Evolutionary conservation across 2,797 vertebrate genomes (phyloP), one percentile per base, ranked within the genome.

Genomic region (Enteromius anoplus): DNA sequence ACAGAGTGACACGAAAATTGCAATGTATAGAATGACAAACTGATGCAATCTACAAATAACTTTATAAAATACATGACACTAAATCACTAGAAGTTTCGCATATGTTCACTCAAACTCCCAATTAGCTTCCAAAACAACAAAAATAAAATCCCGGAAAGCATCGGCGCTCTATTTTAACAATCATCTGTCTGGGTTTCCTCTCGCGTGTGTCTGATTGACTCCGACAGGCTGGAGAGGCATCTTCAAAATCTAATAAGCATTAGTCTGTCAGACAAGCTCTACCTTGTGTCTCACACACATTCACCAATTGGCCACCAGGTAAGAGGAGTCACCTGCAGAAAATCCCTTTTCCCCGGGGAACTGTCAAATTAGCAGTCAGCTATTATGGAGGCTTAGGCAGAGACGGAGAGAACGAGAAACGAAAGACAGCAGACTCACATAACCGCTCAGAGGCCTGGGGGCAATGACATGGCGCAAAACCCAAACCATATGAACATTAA

Each of bases 401-500:
- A 66, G 78, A 82, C 40, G 15, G 34, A 51, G 78, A 34, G 47
- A 58, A 15, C 45, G 40, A 86, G 49, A 12, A 78, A 73, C 75
- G 83, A 76, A 77, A 75, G 55, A 14, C 45, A 77, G 51, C 32
- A 84, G 80, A 85, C 80, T 86, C 80, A 34, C 51, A 76, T 84
- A 86, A 86, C 83, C 51, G 10, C 81, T 79, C 47, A 10, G 81
- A 85, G 62, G 76, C 83, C 77, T 32, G 68, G 71, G 73, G 78
- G 78, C 78, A 83, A 76, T 85, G 40, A 40, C 76, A 62, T 82
- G 77, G 60, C 82, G 75, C 68, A 81, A 84, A 87, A 90, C 84
- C 73, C 42, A 86, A 89, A 89, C 88, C 91, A 90, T 86, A 86
- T 91, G 89, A 89, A 84, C 78, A 86, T 89, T 89, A 88, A 89